phyloP scores from a whole-genome alignment of 2,113 vertebrate species.

The Holacanthus passer region DNA sequence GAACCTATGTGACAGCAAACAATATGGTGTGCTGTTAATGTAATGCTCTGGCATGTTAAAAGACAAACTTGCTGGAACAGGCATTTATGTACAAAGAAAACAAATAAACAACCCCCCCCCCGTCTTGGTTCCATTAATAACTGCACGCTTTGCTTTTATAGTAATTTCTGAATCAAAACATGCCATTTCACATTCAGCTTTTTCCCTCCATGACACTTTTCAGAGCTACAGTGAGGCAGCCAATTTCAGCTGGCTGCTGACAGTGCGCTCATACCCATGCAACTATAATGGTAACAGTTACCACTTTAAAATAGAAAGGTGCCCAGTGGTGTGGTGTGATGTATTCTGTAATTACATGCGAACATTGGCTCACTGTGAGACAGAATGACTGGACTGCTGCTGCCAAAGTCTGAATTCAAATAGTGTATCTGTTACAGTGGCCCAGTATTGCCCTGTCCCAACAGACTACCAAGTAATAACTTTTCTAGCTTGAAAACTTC shows the following conservation, averaged over 20 bases:
- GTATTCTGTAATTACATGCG: slow-evolving; percentile 49
- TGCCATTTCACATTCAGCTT: slow-evolving; percentile 36
- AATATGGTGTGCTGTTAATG: not conserved
- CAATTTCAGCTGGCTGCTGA: slow-evolving; percentile 52
- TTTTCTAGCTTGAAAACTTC: no score
- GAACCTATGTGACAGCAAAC: not conserved
- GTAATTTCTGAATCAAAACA: slow-evolving; percentile 46
- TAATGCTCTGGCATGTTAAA: not conserved
- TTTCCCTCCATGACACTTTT: slow-evolving; percentile 52
- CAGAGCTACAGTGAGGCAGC: slow-evolving; percentile 23
- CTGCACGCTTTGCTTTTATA: slow-evolving; percentile 29
- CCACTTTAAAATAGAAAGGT: slow-evolving; percentile 27
- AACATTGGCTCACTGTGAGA: slow-evolving; percentile 12
- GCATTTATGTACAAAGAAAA: slow-evolving; percentile 32
- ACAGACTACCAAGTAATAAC: no score
- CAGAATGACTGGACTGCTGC: not conserved
- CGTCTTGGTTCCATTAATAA: slow-evolving; percentile 22
- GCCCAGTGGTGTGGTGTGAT: slow-evolving; percentile 37
- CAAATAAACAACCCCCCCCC: slow-evolving; percentile 32
- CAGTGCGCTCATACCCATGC: slow-evolving; percentile 33
- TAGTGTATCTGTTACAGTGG: not conserved
- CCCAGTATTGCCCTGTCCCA: no score
- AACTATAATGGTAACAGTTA: slow-evolving; percentile 35
- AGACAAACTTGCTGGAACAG: slow-evolving; percentile 31
- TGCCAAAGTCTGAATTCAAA: not conserved